phyloP scores from a whole-genome alignment of 2,797 vertebrate species.

The Xiphophorus birchmanni region DNA sequence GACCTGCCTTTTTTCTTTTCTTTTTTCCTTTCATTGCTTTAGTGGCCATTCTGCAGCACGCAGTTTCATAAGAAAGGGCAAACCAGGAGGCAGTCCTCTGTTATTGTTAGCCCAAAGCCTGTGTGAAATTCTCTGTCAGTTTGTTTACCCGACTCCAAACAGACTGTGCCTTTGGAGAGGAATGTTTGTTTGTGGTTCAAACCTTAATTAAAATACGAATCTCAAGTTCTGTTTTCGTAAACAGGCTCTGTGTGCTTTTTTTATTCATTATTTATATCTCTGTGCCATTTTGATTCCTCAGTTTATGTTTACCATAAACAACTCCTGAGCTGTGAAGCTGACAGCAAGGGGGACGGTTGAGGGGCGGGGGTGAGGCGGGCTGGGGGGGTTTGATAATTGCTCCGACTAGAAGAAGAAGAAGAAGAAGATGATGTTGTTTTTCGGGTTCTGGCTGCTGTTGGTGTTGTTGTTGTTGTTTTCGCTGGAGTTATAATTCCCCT shows the following conservation, averaged over 20 bases:
- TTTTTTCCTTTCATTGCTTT: constrained; percentile 56
- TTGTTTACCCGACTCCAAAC: constrained; percentile 89
- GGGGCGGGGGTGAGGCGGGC: constrained; percentile 21
- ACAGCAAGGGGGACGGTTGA: constrained; percentile 37
- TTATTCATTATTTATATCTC: constrained; percentile 84
- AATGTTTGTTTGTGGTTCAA: constrained; percentile 87
- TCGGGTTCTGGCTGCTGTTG: constrained; percentile 58
- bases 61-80: constrained; percentile 84
- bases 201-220: constrained; percentile 88
- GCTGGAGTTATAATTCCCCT: constrained; percentile 62
- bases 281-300: constrained; percentile 83
- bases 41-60: constrained; percentile 70
- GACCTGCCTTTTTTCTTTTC: constrained; percentile 56
- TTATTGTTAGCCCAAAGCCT: constrained; percentile 89
- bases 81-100: constrained; percentile 82
- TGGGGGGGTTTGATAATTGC: constrained; percentile 62
- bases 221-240: constrained; percentile 82
- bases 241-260: constrained; percentile 78
- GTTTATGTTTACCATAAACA: constrained; percentile 87
- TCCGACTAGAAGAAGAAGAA: background rate
- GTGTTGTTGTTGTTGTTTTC: constrained; percentile 77
- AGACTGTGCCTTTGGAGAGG: constrained; percentile 86
- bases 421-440: constrained; percentile 66
- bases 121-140: constrained; percentile 85
- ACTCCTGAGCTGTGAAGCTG: constrained; percentile 72